Percentiles rank a stretch among this genome's conserved stretches.
Evolutionary conservation across 1,140 invertebrate genomes (phyloP).

Genomic region (Diorhabda sublineata): DNA sequence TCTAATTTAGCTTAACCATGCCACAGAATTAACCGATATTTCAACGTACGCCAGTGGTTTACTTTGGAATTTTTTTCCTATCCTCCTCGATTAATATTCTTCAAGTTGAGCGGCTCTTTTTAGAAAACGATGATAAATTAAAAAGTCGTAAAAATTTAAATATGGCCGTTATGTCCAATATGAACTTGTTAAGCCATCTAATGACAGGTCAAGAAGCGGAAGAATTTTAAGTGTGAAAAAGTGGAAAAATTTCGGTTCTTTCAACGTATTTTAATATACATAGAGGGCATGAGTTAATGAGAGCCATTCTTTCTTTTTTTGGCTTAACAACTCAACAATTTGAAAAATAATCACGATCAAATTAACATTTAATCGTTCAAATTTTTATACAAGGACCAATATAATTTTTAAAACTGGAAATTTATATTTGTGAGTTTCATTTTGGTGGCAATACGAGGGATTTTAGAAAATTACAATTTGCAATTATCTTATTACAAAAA

Average conservation of each 20-base stretch:
- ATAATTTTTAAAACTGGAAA: too few species aligned
- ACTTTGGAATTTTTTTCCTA: neutral
- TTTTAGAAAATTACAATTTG: too few species aligned
- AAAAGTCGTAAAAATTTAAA: conserved; percentile 25
- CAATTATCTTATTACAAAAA: too few species aligned
- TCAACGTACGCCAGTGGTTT: too few species aligned
- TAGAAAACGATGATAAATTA: conserved; percentile 23
- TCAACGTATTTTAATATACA: conserved; percentile 1
- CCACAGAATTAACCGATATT: too few species aligned
- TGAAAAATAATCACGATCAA: too few species aligned
- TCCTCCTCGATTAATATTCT: conserved; percentile 21
- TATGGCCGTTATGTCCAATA: conserved; percentile 18
- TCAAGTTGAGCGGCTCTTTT: conserved; percentile 11
- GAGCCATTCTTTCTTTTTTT: neutral
- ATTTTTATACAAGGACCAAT: too few species aligned
- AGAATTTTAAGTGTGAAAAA: conserved; percentile 18
- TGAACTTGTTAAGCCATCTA: conserved; percentile 16
- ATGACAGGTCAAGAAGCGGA: conserved; percentile 17
- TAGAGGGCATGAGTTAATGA: neutral
- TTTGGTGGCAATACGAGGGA: too few species aligned
- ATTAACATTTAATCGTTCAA: too few species aligned
- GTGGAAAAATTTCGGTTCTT: neutral
- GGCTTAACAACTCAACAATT: too few species aligned
- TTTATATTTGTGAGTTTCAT: too few species aligned
- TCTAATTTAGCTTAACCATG: too few species aligned